Evolutionary conservation across 2,113 vertebrate genomes (phyloP).

Genomic region (Bettongia penicillata): DNA sequence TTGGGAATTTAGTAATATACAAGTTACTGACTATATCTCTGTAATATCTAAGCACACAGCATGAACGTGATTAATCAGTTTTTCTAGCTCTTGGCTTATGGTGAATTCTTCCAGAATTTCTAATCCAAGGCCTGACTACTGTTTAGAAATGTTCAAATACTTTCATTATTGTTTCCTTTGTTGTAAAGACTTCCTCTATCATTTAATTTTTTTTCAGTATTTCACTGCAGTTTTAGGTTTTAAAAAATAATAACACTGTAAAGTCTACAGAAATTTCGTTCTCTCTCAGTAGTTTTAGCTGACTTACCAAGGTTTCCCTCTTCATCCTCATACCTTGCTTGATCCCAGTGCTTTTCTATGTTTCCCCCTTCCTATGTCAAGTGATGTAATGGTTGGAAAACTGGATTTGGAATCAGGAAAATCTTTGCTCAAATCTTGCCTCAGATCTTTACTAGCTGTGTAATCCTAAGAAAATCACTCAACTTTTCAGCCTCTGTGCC

Average conservation of each 20-base stretch:
- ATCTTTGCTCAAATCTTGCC: background rate
- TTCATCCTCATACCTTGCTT: background rate
- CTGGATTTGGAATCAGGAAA: background rate
- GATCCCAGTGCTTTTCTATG: background rate
- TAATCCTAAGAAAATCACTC: background rate
- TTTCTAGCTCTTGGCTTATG: background rate
- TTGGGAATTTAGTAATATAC: background rate
- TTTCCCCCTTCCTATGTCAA: background rate
- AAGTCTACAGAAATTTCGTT: background rate
- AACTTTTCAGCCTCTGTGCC: background rate
- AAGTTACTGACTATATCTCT: background rate
- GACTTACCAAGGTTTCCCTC: background rate
- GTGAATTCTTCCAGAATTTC: background rate
- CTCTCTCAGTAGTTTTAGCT: background rate
- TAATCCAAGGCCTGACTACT: background rate
- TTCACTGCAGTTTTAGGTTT: background rate
- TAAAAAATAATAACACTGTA: background rate
- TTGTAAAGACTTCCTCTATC: background rate
- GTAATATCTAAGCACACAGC: background rate
- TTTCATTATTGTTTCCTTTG: background rate
- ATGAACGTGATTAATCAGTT: background rate
- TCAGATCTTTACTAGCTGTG: background rate
- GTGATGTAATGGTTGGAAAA: background rate
- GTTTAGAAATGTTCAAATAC: background rate
- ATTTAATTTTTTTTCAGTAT: background rate